Conservation (phyloP, 1,140 invertebrate species). For the Diorhabda elongata region DNA sequence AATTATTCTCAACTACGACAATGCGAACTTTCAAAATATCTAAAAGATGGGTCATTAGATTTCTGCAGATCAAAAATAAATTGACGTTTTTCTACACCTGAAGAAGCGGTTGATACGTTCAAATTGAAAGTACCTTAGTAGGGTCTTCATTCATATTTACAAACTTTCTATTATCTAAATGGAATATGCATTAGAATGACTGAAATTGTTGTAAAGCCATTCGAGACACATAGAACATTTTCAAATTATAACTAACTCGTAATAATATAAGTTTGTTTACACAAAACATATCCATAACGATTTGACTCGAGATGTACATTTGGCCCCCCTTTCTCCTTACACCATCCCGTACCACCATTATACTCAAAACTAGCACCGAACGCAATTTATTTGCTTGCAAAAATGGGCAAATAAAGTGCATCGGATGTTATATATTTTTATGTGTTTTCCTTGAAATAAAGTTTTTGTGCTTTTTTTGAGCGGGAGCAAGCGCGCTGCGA, state of each 20-base stretch:
- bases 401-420: slow-evolving; percentile 45
- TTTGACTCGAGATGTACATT: slow-evolving; percentile 33
- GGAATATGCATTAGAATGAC: too few species aligned
- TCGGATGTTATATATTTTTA: slow-evolving; percentile 46
- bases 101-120: too few species aligned
- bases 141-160: too few species aligned
- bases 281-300: slow-evolving; percentile 31
- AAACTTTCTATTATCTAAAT: too few species aligned
- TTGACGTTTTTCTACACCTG: too few species aligned
- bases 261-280: background rate
- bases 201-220: slow-evolving; percentile 1
- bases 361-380: slow-evolving; percentile 39
- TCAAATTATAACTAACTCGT: background rate
- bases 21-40: too few species aligned
- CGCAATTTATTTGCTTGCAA: slow-evolving; percentile 38
- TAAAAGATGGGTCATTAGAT: too few species aligned
- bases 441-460: slow-evolving; percentile 46
- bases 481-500: slow-evolving; percentile 28
- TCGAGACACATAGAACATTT: background rate
- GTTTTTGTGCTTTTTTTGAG: slow-evolving; percentile 39
- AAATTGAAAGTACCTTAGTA: too few species aligned
- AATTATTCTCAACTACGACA: too few species aligned
- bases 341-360: slow-evolving; percentile 32
- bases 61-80: too few species aligned
- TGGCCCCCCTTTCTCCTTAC: slow-evolving; percentile 10